A percentile compares a stretch with the other conserved stretches of the same genome.
phyloP scores from a whole-genome alignment of 2,113 vertebrate species.

The Mustela lutreola region DNA sequence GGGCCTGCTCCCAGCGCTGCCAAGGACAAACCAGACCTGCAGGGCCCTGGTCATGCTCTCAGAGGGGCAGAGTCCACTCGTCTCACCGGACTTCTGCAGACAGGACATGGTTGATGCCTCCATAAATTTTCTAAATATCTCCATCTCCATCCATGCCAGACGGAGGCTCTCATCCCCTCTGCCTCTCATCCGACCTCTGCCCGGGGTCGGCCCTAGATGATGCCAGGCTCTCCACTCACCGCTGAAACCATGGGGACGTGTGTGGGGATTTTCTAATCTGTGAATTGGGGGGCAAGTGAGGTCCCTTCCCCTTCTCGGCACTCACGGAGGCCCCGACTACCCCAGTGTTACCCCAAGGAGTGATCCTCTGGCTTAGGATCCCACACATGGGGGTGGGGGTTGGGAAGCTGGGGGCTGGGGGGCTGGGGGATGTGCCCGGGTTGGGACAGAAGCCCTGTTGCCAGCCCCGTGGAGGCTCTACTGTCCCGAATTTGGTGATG shows the following conservation, averaged over 20 bases:
- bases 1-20: background rate
- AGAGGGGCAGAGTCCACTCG: too few relatives aligned
- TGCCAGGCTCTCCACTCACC: background rate
- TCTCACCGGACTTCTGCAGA: background rate
- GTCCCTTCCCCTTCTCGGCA: background rate
- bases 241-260: background rate
- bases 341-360: background rate
- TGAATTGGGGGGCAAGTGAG: accelerated
- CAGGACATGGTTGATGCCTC: background rate
- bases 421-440: accelerated
- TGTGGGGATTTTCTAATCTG: background rate
- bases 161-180: background rate
- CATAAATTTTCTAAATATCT: background rate
- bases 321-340: accelerated
- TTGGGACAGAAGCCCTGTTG: background rate
- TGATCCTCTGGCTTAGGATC: background rate
- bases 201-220: background rate
- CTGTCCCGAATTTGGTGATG: background rate
- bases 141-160: background rate
- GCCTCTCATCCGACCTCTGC: too few relatives aligned
- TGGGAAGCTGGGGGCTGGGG: too few relatives aligned
- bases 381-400: background rate
- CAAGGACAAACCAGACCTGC: background rate
- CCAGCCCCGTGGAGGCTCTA: too few relatives aligned
- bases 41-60: background rate